Base-by-base conservation (phyloP, 2,888 invertebrate species). In the Mesochorus sp. region DNA sequence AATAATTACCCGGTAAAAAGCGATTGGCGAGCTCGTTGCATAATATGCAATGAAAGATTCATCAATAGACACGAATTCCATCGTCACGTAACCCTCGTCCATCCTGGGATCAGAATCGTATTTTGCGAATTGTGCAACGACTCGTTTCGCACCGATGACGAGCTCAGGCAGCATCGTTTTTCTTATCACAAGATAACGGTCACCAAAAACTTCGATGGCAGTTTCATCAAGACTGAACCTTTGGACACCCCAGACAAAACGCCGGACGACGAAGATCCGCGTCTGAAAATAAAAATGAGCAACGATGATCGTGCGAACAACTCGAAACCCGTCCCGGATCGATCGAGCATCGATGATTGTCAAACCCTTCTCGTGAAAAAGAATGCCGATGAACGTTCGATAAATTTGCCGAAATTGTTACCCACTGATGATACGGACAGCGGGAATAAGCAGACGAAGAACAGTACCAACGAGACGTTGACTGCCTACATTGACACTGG, bases 111-210 rank as follows among this genome's bases (percentile, higher is more conserved):
- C 0, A 55, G 78, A 8, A 66, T 80, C 1, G 42, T 75, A 1
- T 80, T 80, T 21, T 82, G 82, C 64, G 78, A 76, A n/a, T 8
- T 80, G 6, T 82, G 82, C 53, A 64, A 44, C 28, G 42, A 61
- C 0, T 55, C 75, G 0, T 82, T 82, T 67, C 67, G 76, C 10
- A 67, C 61, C 28, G 68, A 77, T 12, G 19, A 14, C n/a, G 59
- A 70, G 24, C 42, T 81, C 1, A 21, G 28, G 5, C 19, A 67
- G 3, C 82, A 82, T 28, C 55, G 71, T 14, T 37, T 19, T n/a
- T 31, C 39, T 2, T 44, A 49, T 39, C 71, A 77, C 34, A 66
- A 74, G 12, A 61, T 61, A 17, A 47, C 42, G 0, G 71, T 51
- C 2, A 37, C 34, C 0, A 31, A 49, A 1, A 5, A 39, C 4